phyloP scores from a whole-genome alignment of 2,888 invertebrate species.

The Hypsopygia costalis region DNA sequence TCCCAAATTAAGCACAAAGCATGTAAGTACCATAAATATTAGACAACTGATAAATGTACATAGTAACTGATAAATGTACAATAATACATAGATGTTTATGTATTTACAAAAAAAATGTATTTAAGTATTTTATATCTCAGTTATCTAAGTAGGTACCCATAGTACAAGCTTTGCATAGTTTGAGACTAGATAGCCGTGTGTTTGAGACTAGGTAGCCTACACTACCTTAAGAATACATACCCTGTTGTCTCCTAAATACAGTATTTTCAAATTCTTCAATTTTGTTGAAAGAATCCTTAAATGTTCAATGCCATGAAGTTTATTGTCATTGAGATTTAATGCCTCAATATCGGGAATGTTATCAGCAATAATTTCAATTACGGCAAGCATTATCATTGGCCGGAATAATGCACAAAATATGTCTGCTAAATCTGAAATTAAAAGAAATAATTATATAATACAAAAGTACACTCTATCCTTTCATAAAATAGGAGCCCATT shows the following conservation, averaged over 20 bases:
- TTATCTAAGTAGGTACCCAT: too few species aligned
- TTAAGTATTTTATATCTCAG: too few species aligned
- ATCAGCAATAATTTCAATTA: constrained; percentile 89
- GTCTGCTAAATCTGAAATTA: constrained; percentile 81
- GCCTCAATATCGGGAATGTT: constrained; percentile 92
- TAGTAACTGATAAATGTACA: too few species aligned
- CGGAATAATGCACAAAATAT: constrained; percentile 88
- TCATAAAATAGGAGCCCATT: too few species aligned
- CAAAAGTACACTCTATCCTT: too few species aligned
- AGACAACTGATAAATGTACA: too few species aligned
- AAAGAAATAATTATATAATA: background rate
- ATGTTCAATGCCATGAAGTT: constrained; percentile 84
- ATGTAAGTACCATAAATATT: background rate
- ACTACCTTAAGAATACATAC: too few species aligned
- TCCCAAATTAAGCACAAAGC: background rate
- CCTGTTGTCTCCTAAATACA: constrained; percentile 90
- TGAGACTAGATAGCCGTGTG: too few species aligned
- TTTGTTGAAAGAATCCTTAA: constrained; percentile 83
- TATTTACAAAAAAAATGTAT: too few species aligned
- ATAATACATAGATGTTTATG: too few species aligned
- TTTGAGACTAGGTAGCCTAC: too few species aligned
- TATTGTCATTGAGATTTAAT: constrained; percentile 90
- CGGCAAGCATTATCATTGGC: constrained; percentile 85
- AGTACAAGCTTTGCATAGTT: too few species aligned
- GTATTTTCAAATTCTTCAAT: constrained; percentile 86